Percentiles rank a stretch among this genome's conserved stretches.
These are phyloP conservation scores for Miichthys miiuy DNA, from an alignment of 2,797 vertebrate species.

Conservation along the genomic window DNA sequence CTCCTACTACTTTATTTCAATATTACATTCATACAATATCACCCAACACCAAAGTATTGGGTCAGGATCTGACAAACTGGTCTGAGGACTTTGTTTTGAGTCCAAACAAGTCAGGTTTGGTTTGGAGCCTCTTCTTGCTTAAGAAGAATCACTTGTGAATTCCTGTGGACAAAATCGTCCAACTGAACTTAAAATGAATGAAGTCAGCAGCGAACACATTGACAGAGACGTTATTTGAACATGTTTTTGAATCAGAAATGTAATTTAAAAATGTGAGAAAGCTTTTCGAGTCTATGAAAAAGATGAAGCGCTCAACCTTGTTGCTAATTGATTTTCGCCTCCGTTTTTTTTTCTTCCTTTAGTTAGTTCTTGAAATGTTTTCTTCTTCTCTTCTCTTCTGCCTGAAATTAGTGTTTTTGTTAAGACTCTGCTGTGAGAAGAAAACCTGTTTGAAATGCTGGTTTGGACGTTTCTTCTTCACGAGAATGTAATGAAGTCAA, in stretches of 20 bases:
- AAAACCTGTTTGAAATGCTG: slow-evolving; percentile 14
- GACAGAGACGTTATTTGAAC: neutral
- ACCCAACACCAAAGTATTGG: neutral
- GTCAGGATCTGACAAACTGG: slow-evolving; percentile 3
- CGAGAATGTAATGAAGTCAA: slow-evolving; percentile 3
- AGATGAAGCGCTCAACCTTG: neutral
- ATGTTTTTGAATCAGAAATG: neutral
- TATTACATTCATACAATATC: neutral
- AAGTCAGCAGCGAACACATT: neutral
- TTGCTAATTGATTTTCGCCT: neutral
- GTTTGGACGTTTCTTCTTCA: neutral
- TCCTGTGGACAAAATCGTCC: neutral
- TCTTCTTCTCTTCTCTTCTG: neutral
- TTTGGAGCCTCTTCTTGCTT: neutral
- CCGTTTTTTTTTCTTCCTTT: neutral
- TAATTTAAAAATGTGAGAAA: neutral
- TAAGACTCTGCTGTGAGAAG: slow-evolving; percentile 3
- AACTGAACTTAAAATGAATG: neutral
- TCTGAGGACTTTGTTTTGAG: neutral
- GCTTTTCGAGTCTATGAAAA: neutral
- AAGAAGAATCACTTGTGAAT: neutral
- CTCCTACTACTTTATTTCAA: neutral
- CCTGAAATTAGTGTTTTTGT: neutral
- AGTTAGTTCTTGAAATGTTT: neutral
- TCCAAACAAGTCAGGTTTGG: neutral